These are phyloP conservation scores for Solen grandis DNA, from an alignment of 1,140 invertebrate genomes.

Conservation along the genomic window DNA sequence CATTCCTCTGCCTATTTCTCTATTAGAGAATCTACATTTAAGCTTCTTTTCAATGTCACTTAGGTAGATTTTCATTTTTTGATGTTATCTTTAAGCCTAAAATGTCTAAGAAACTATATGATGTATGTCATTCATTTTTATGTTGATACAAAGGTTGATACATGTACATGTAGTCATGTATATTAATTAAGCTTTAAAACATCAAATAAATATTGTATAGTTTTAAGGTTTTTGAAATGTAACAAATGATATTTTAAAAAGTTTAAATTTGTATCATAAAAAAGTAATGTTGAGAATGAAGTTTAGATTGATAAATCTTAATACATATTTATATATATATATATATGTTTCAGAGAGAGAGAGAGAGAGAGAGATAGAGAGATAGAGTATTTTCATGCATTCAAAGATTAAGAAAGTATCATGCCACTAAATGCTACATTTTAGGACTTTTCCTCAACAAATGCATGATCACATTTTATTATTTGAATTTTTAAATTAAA, in stretches of 20 bases:
- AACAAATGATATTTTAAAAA: not conserved
- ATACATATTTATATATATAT: not conserved
- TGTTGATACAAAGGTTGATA: not conserved
- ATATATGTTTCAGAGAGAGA: not conserved
- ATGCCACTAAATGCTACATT: not conserved
- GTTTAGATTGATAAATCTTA: not conserved
- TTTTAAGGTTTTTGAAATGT: not conserved
- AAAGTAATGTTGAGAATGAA: not conserved
- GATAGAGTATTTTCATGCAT: not conserved
- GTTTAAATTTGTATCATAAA: not conserved
- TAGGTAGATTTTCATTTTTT: not conserved
- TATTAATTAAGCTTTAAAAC: not conserved
- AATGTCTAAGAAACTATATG: not conserved
- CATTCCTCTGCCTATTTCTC: conserved; percentile 21
- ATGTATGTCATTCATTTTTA: not conserved
- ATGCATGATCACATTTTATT: not conserved
- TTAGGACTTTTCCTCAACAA: not conserved
- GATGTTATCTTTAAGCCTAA: conserved; percentile 5
- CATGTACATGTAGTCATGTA: not conserved
- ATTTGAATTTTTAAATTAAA: not conserved
- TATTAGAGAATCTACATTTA: not conserved
- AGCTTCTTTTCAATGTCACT: conserved; percentile 10
- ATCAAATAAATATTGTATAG: not conserved
- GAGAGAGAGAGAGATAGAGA: not conserved
- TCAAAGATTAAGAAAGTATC: not conserved